Evolutionary conservation across 1,140 invertebrate genomes (phyloP).

Genomic region (Eueides isabella): DNA sequence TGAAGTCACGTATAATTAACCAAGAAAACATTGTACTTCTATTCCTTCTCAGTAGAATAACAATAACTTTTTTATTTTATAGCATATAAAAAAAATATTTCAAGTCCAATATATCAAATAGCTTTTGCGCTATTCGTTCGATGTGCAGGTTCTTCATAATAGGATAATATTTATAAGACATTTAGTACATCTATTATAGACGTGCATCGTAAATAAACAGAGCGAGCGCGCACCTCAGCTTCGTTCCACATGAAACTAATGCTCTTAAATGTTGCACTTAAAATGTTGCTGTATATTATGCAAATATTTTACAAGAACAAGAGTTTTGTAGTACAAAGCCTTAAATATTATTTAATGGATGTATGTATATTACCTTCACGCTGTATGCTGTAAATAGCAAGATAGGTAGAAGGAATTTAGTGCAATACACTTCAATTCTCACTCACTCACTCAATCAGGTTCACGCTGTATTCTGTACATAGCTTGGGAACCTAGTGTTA

Average conservation of each 20-base stretch:
- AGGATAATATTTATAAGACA: constrained; percentile 1
- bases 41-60: too few relatives aligned
- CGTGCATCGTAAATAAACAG: not conserved
- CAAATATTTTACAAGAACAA: not conserved
- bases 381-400: too few relatives aligned
- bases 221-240: not conserved
- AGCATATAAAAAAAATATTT: too few relatives aligned
- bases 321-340: not conserved
- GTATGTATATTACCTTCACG: not conserved
- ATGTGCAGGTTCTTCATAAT: not conserved
- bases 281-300: not conserved
- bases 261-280: constrained; percentile 7
- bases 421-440: too few relatives aligned
- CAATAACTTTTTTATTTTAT: too few relatives aligned
- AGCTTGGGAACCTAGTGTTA: too few relatives aligned
- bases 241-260: not conserved
- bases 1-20: not conserved
- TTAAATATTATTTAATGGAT: not conserved
- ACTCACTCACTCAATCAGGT: too few relatives aligned
- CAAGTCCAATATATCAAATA: not conserved
- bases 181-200: not conserved
- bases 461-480: too few relatives aligned
- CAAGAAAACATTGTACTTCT: not conserved
- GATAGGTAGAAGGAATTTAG: too few relatives aligned
- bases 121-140: not conserved